These are phyloP conservation scores for Muscidifurax raptorellus DNA, from an alignment of 1,140 invertebrate species.

Conservation along the genomic window DNA sequence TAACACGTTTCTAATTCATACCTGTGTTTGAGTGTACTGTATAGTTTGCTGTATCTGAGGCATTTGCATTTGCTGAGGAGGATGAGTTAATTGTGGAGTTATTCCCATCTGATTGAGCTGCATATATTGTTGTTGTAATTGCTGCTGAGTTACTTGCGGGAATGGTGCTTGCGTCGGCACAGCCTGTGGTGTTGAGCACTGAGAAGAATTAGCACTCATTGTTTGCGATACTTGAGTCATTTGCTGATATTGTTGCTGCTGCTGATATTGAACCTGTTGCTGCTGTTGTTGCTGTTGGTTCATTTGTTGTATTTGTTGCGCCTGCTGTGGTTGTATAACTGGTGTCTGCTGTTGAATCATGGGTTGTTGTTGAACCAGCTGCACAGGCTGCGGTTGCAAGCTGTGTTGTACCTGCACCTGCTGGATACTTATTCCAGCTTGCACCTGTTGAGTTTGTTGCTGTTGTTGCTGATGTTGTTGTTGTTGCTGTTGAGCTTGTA, in stretches of 20 bases:
- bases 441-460: conserved; percentile 68
- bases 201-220: conserved; percentile 73
- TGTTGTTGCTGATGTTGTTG: conserved; percentile 74
- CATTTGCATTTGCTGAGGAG: conserved; percentile 67
- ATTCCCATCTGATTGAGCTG: conserved; percentile 74
- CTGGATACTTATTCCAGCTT: conserved; percentile 75
- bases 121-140: conserved; percentile 66
- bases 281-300: conserved; percentile 72
- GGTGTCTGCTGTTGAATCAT: conserved; percentile 75
- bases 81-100: conserved; percentile 74
- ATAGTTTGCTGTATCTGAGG: conserved; percentile 67
- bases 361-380: conserved; percentile 69
- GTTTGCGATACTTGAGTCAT: conserved; percentile 60
- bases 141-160: conserved; percentile 74
- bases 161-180: conserved; percentile 74
- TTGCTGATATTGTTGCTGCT: conserved; percentile 70
- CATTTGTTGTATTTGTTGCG: conserved; percentile 75
- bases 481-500: conserved; percentile 77
- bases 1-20: conserved; percentile 30
- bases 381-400: conserved; percentile 70
- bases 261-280: conserved; percentile 69
- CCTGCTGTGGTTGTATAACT: conserved; percentile 80
- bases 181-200: conserved; percentile 77
- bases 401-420: conserved; percentile 70
- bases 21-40: conserved; percentile 62